Evolutionary conservation across 2,888 invertebrate genomes (phyloP).

Genomic region (Ephialtes manifestator): DNA sequence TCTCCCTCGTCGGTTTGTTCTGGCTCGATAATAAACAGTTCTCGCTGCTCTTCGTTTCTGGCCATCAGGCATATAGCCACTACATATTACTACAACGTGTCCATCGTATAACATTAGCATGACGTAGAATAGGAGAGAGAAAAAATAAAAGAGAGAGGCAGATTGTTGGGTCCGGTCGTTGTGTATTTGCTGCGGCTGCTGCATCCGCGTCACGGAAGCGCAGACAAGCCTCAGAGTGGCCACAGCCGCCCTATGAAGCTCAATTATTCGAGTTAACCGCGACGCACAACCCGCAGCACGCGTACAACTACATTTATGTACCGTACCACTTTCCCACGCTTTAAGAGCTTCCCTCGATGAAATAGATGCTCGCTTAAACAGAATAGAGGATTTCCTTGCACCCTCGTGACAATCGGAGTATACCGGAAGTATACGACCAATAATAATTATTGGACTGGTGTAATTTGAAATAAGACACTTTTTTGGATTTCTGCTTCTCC

Average conservation of each 20-base stretch:
- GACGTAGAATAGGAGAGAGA: no score
- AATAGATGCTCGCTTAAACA: background rate
- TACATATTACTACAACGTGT: background rate
- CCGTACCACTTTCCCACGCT: conserved; percentile 61
- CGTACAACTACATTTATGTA: conserved; percentile 39
- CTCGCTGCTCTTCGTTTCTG: conserved; percentile 3
- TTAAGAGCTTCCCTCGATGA: conserved; percentile 51
- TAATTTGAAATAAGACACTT: no score
- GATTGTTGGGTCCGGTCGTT: conserved; percentile 27
- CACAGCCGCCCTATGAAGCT: conserved; percentile 53
- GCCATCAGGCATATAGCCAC: no score
- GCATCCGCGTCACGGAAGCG: conserved; percentile 62
- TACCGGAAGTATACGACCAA: conserved; percentile 39
- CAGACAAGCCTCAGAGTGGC: conserved; percentile 19
- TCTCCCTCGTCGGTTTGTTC: conserved; percentile 57
- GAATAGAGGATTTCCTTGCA: background rate
- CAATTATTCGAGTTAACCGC: conserved; percentile 64
- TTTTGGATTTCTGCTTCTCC: no score
- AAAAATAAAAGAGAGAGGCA: no score
- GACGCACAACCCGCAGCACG: conserved; percentile 64
- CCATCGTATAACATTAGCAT: conserved; percentile 25
- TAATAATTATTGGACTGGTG: background rate
- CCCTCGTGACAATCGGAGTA: background rate
- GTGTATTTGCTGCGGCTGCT: conserved; percentile 7
- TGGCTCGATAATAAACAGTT: conserved; percentile 56